Percentiles rank a stretch among this genome's conserved stretches.
Evolutionary conservation across 2,113 vertebrate genomes (phyloP).

Genomic region (Myxocyprinus asiaticus): DNA sequence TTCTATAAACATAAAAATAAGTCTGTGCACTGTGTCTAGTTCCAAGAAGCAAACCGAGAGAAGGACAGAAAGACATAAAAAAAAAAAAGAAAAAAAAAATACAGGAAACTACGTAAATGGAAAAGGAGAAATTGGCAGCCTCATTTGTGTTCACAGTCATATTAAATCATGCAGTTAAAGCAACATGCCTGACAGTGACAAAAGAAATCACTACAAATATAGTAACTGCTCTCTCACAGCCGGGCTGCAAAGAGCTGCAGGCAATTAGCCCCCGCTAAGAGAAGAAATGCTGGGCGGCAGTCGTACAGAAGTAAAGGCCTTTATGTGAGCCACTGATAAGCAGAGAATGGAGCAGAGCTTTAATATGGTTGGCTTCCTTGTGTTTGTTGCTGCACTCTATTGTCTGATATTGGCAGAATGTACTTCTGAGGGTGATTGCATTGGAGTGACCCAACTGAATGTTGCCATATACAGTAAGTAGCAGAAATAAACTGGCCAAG

Average conservation of each 20-base stretch:
- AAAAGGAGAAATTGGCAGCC: slow-evolving; percentile 37
- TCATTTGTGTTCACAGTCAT: slow-evolving; percentile 44
- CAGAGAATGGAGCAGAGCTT: too few species aligned
- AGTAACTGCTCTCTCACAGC: slow-evolving; percentile 50
- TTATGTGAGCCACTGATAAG: slow-evolving; percentile 56
- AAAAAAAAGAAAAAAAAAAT: too few species aligned
- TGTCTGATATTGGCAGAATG: too few species aligned
- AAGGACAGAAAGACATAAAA: background rate
- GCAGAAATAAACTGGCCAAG: too few species aligned
- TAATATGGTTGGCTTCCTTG: too few species aligned
- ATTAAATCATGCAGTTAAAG: slow-evolving; percentile 56
- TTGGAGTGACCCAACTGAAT: too few species aligned
- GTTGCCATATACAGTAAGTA: too few species aligned
- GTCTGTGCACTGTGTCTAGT: background rate
- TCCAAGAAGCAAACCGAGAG: slow-evolving; percentile 4
- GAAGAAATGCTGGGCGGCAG: slow-evolving; percentile 54
- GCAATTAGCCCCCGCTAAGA: slow-evolving; percentile 65
- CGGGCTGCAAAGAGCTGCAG: slow-evolving; percentile 52
- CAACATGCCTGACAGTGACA: slow-evolving; percentile 15
- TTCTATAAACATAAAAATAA: background rate
- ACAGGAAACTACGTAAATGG: slow-evolving; percentile 21
- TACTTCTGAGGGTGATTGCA: too few species aligned
- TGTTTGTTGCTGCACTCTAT: too few species aligned
- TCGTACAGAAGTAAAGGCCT: slow-evolving; percentile 33
- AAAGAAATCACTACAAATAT: slow-evolving; percentile 57